Evolutionary conservation across 2,888 invertebrate genomes (phyloP), one percentile per base, ranked within the genome.

Genomic region (Nomada ferruginata): DNA sequence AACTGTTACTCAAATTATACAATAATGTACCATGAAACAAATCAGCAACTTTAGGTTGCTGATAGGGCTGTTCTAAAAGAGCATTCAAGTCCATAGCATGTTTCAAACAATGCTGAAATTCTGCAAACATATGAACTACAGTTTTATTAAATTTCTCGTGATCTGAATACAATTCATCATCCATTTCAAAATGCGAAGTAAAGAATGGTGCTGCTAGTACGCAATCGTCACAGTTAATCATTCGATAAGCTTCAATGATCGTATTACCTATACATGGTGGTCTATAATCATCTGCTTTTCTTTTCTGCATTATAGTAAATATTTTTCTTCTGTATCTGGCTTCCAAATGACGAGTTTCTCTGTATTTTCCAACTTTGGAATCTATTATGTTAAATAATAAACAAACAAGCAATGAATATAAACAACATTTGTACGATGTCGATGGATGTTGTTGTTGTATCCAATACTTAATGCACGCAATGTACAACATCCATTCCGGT

Each of bases 1-100:
- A 94, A 93, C 96, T 95, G 42, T 94, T 93, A 77, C 96, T 96
- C 42, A 96, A 93, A 94, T 97, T 97, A 89, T 97, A 97, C 0
- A 97, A 92, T 92, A 97, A 96, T 0, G 97, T 96, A 0, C 97
- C 97, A 93, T 97, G 96, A 86, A 95, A 97, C 82, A 95, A 94
- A 88, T 95, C 95, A n/a, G 95, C 95, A 90, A 96, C 95, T 53
- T 94, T 93, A 57, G 95, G 95, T 84, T 94, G 93, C 52, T 94
- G 91, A 89, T 95, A 96, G 0, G 96, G 96, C 76, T 93, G 94
- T 76, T 95, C 94, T 69, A 97, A 94, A 55, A 97, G 90, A 0
- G 94, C 94, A 94, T 97, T 97, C 13, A 97, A 93, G 87, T 95
- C 94, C 86, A 95, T 95, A 2, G 95, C 92, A 86, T 95, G 95